Evolutionary conservation across 2,797 vertebrate species (phyloP).

Genomic region (Enteromius viviparus): DNA sequence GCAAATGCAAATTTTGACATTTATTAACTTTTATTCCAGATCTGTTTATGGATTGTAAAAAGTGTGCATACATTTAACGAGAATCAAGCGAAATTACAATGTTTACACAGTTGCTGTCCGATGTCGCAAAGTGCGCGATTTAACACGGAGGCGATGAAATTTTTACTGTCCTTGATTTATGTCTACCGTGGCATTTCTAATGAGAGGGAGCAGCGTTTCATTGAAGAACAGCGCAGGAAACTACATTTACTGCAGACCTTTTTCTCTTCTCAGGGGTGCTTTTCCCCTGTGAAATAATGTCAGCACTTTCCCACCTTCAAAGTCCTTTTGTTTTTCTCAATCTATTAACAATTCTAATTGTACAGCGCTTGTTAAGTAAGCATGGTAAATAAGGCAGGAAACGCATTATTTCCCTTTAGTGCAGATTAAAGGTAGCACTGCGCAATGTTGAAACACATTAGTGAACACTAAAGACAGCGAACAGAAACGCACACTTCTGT

Average conservation of each 20-base stretch:
- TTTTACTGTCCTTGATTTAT: conserved; percentile 99
- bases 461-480: conserved; percentile 80
- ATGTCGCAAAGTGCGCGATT: conserved; percentile 94
- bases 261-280: conserved; percentile 86
- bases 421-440: conserved; percentile 89
- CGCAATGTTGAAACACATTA: conserved; percentile 78
- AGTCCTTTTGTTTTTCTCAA: conserved; percentile 99
- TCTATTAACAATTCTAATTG: conserved; percentile 99
- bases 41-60: conserved; percentile 99
- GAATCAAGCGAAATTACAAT: conserved; percentile 99
- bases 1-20: conserved; percentile 99
- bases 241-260: conserved; percentile 92
- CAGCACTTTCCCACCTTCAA: conserved; percentile 99
- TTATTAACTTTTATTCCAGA: conserved; percentile 99
- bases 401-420: conserved; percentile 95
- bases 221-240: conserved; percentile 97
- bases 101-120: conserved; percentile 98
- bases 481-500: conserved; percentile 76
- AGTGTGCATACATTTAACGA: conserved; percentile 98
- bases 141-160: conserved; percentile 99
- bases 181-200: conserved; percentile 98
- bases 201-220: conserved; percentile 93
- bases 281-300: conserved; percentile 98
- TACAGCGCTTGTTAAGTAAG: conserved; percentile 97
- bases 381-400: conserved; percentile 98